phyloP scores from a whole-genome alignment of 2,888 invertebrate genomes.

The Brenthis daphne region DNA sequence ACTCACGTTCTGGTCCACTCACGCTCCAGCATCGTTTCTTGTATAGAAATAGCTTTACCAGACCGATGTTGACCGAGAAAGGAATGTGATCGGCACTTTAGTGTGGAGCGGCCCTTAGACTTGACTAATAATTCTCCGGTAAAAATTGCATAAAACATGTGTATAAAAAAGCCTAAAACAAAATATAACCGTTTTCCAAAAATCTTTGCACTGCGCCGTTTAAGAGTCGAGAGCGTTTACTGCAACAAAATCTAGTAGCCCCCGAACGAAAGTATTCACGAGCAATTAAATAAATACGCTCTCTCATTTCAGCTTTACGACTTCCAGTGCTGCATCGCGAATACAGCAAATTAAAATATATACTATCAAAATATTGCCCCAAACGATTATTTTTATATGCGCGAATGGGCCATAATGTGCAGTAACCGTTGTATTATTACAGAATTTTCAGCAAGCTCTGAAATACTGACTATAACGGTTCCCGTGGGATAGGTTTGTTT shows the following conservation, averaged over 20 bases:
- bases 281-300: slow-evolving; percentile 53
- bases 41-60: too few species aligned
- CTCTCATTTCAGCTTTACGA: slow-evolving; percentile 45
- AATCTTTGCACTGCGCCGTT: slow-evolving; percentile 9
- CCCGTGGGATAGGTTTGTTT: too few species aligned
- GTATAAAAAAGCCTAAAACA: not conserved
- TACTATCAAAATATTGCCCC: slow-evolving; percentile 20
- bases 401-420: slow-evolving; percentile 27
- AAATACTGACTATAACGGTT: slow-evolving; percentile 8
- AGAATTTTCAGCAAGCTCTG: slow-evolving; percentile 19
- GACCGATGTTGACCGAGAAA: too few species aligned
- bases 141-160: too few species aligned
- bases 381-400: slow-evolving; percentile 23
- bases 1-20: too few species aligned
- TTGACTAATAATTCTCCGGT: too few species aligned
- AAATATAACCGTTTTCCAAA: slow-evolving; percentile 8
- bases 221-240: slow-evolving; percentile 29
- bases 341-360: slow-evolving; percentile 14
- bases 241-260: slow-evolving; percentile 26
- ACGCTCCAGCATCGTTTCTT: too few species aligned
- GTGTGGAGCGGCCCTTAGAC: too few species aligned
- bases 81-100: too few species aligned
- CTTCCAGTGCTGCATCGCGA: slow-evolving; percentile 6
- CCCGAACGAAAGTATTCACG: slow-evolving; percentile 41
- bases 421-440: slow-evolving; percentile 28